Evolutionary conservation across 2,888 invertebrate genomes (phyloP), one percentile per base, ranked within the genome.

Genomic region (Lasioglossum oenotherae): DNA sequence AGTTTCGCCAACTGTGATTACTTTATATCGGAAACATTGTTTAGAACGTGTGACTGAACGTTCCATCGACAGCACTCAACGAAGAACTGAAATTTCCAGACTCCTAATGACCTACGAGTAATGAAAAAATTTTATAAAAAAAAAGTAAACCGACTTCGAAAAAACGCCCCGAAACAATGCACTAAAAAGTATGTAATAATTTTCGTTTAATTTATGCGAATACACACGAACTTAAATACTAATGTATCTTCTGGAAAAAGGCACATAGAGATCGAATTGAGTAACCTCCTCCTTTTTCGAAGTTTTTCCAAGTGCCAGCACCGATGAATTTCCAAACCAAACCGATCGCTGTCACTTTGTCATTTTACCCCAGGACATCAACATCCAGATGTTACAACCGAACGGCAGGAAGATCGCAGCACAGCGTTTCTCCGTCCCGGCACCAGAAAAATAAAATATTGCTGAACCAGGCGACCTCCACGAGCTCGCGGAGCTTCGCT

Each of bases 401-500:
- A 53, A 23, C 49, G 49, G 6, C 53, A 10, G 53, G 8, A 53
- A 53, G 53, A n/a, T 53, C 53, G 53, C 53, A 10, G 23, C 53
- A 23, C 53, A 19, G 31, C 23, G 10, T 23, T 10, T 69, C 67
- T 10, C 8, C 23, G 19, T 23, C 16, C 8, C 67, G 23, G 6
- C 19, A 38, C 10, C 38, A 38, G 19, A 69, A 35, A 35, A 12
- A 41, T 69, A 69, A 69, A 69, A 41, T 38, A 38, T 38, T 12
- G 23, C 38, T 23, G 35, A 69, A 69, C 69, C 69, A n/a, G 38
- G 35, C 69, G 69, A 38, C 38, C 69, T 69, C 67, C 67, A 35
- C 35, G 19, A 19, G 19, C 38, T 23, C 69, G 38, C 38, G 35
- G 8, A 23, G 10, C 8, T 38, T 38, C 69, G 69, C 69, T 6